Conservation (phyloP, 1,140 invertebrate species). For the Pseudomyrmex concolor region DNA sequence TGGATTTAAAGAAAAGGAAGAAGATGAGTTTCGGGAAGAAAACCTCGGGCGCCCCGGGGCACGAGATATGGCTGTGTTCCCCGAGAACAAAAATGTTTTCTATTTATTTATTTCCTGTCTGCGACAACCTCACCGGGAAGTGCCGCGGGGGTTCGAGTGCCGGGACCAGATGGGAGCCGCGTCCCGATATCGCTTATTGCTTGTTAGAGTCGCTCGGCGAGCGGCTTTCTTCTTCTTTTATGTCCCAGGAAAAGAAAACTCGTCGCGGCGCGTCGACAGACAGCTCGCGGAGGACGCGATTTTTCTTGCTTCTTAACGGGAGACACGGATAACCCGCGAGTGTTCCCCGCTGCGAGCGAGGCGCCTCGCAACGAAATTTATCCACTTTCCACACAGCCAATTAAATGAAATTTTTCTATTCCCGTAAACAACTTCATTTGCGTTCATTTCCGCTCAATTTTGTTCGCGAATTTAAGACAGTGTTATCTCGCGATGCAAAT, state of each 20-base stretch:
- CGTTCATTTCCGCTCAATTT: not conserved
- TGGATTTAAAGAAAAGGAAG: not conserved
- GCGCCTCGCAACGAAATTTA: not conserved
- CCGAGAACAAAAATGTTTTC: constrained; percentile 59
- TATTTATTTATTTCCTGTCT: constrained; percentile 62
- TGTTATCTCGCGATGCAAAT: not conserved
- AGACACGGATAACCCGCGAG: not conserved
- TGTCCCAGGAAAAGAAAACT: constrained; percentile 23
- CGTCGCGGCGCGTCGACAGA: not conserved
- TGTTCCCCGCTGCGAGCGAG: not conserved
- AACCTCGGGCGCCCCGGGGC: not conserved
- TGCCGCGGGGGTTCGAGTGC: constrained; percentile 44
- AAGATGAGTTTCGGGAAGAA: not conserved
- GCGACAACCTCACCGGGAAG: constrained; percentile 43
- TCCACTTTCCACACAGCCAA: not conserved
- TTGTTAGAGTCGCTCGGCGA: constrained; percentile 48
- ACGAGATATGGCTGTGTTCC: constrained; percentile 16
- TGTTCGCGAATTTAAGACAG: not conserved
- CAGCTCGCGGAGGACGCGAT: constrained; percentile 5
- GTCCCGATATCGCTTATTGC: constrained; percentile 49
- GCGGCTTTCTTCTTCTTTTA: constrained; percentile 32
- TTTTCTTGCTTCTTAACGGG: constrained; percentile 43
- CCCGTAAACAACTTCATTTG: not conserved
- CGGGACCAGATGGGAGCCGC: constrained; percentile 44
- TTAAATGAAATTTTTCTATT: not conserved